These are phyloP conservation scores for Aphelinus atriplicis DNA, from an alignment of 1,140 invertebrate genomes.

Conservation along the genomic window DNA sequence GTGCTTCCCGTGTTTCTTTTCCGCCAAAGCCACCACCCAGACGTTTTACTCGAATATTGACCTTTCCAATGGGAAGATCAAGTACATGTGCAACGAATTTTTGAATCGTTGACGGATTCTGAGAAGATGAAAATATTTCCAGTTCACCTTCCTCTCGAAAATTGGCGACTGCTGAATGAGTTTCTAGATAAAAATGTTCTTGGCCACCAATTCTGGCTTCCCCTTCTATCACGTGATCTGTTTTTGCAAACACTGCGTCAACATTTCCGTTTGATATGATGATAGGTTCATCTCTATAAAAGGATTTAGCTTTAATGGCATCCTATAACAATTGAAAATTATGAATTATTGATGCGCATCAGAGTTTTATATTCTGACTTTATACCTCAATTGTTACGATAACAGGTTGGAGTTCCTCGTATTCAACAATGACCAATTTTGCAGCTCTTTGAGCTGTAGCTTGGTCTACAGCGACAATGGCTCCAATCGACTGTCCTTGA, in stretches of 20 bases:
- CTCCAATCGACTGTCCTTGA: conserved; percentile 82
- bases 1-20: conserved; percentile 82
- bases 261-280: conserved; percentile 75
- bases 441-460: conserved; percentile 79
- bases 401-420: conserved; percentile 78
- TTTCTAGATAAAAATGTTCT: conserved; percentile 96
- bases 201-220: conserved; percentile 86
- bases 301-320: conserved; percentile 79
- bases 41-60: conserved; percentile 83
- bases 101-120: conserved; percentile 83
- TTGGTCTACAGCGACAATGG: conserved; percentile 79
- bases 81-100: conserved; percentile 77
- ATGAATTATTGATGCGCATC: not conserved
- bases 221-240: conserved; percentile 75
- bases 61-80: conserved; percentile 78
- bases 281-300: conserved; percentile 66
- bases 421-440: conserved; percentile 76
- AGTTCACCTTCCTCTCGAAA: conserved; percentile 86
- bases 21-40: conserved; percentile 96
- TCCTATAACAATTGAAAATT: conserved; percentile 61
- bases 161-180: conserved; percentile 79
- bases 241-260: conserved; percentile 70
- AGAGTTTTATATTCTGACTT: not conserved
- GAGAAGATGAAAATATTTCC: conserved; percentile 84
- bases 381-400: conserved; percentile 83